These are phyloP conservation scores for Dasypolia templi DNA, from an alignment of 2,888 invertebrate species.

Conservation along the genomic window DNA sequence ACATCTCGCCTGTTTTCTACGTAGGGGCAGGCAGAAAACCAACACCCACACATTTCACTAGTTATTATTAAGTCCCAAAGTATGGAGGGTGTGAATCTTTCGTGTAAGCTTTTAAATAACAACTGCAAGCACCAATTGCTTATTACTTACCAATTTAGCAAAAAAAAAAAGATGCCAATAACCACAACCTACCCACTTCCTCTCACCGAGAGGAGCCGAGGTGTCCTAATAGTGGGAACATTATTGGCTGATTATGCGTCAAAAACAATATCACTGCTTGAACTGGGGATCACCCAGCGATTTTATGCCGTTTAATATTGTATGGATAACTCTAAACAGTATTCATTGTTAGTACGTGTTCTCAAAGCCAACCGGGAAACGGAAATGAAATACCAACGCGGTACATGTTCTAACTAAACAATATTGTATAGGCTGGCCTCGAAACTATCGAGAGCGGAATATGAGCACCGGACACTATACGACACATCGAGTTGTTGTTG, in stretches of 20 bases:
- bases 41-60: background rate
- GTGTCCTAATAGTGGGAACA: too few relatives aligned
- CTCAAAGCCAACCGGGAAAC: background rate
- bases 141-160: background rate
- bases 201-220: too few relatives aligned
- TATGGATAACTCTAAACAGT: background rate
- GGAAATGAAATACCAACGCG: background rate
- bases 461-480: background rate
- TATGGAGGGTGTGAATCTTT: background rate
- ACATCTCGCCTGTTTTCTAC: too few relatives aligned
- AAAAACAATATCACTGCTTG: too few relatives aligned
- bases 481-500: background rate
- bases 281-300: too few relatives aligned
- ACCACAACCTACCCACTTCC: too few relatives aligned
- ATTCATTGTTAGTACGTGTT: conserved; percentile 7
- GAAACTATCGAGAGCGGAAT: background rate
- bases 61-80: background rate
- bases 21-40: background rate
- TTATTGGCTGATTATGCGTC: too few relatives aligned
- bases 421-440: background rate
- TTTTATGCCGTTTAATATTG: background rate
- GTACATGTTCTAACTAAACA: background rate
- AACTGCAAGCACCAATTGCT: background rate
- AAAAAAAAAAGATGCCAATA: too few relatives aligned
- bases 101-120: background rate